Percentiles rank a stretch among this genome's conserved stretches.
Conservation (phyloP, 2,797 vertebrate genomes). For the Crypturellus tataupa region DNA sequence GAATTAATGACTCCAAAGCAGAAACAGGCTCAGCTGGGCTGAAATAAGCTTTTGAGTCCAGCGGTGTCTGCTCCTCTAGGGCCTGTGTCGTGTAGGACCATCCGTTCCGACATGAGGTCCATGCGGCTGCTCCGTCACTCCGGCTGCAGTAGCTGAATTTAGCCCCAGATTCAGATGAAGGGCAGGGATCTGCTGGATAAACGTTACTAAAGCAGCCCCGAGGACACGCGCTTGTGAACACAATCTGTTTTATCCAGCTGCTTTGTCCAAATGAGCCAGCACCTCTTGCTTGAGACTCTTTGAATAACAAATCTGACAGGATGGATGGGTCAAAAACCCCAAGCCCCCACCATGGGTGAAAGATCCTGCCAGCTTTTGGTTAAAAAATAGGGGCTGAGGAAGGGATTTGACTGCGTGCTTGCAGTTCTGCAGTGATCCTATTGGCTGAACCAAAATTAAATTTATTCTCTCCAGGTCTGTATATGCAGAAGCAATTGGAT, state of each 20-base stretch:
- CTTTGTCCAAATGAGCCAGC: not conserved
- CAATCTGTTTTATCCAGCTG: not conserved
- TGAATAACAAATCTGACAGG: not conserved
- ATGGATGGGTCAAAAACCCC: not conserved
- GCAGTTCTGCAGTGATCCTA: not conserved
- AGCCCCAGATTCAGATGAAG: constrained; percentile 37
- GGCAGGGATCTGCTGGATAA: not conserved
- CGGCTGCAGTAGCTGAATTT: not conserved
- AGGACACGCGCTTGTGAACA: not conserved
- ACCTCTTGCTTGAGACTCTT: not conserved
- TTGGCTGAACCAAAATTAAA: constrained; percentile 6
- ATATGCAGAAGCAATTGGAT: not conserved
- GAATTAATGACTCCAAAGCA: not conserved
- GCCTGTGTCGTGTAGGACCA: accelerated
- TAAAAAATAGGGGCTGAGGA: not conserved
- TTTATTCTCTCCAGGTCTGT: constrained; percentile 1
- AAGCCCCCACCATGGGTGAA: not conserved
- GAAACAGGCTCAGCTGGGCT: not conserved
- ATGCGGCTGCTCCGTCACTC: not conserved
- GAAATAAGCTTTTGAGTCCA: not conserved
- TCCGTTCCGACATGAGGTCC: not conserved
- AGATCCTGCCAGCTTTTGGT: not conserved
- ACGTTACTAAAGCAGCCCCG: constrained; percentile 5
- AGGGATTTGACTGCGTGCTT: not conserved
- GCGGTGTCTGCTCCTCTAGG: not conserved